phyloP scores from a whole-genome alignment of 2,113 vertebrate genomes.

The Alces alces region DNA sequence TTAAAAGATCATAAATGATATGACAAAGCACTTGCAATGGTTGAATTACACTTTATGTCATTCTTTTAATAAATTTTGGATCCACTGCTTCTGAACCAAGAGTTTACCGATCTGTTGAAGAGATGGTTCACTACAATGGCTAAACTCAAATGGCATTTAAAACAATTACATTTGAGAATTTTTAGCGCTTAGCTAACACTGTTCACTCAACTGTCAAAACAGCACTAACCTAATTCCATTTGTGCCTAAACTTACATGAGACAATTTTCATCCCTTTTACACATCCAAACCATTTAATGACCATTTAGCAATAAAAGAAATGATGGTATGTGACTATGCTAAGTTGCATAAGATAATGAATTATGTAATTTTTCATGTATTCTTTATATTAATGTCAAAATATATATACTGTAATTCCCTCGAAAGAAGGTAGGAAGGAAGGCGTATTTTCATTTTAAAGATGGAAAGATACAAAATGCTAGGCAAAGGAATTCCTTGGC shows the following conservation, averaged over 20 bases:
- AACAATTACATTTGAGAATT: background rate
- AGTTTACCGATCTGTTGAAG: background rate
- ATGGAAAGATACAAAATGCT: background rate
- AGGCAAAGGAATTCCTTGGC: background rate
- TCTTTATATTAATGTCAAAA: background rate
- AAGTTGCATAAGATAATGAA: background rate
- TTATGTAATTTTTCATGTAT: background rate
- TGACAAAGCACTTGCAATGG: background rate
- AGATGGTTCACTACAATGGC: background rate
- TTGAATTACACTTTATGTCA: background rate
- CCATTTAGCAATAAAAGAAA: background rate
- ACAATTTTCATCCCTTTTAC: background rate
- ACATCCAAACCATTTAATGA: background rate
- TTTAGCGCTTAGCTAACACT: background rate
- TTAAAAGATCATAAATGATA: background rate
- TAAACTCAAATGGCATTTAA: background rate
- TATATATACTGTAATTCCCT: background rate
- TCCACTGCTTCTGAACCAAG: background rate
- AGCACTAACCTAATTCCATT: background rate
- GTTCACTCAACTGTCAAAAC: background rate
- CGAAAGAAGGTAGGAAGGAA: background rate
- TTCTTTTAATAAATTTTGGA: background rate
- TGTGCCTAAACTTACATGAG: background rate
- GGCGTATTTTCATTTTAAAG: background rate
- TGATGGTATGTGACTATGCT: background rate